phyloP scores from a whole-genome alignment of 1,140 invertebrate species.

The Dreissena polymorpha region DNA sequence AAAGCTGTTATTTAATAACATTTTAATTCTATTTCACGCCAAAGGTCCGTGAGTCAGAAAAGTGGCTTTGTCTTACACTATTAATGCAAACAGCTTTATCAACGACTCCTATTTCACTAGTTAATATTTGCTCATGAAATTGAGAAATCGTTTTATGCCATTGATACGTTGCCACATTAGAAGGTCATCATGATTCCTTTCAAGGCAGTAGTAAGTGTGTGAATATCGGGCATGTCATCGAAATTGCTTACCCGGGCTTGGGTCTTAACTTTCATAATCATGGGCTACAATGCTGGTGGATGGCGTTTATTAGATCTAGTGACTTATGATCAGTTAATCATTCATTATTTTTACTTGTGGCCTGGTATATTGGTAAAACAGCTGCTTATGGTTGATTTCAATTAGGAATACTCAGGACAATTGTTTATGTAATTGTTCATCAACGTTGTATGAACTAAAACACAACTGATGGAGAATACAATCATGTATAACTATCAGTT shows the following conservation, averaged over 20 bases:
- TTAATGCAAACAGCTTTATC: not conserved
- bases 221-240: conserved; percentile 18
- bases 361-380: no score
- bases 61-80: not conserved
- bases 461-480: no score
- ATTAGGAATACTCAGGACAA: no score
- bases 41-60: not conserved
- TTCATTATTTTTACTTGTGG: no score
- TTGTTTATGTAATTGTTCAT: no score
- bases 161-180: conserved; percentile 9
- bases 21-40: not conserved
- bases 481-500: no score
- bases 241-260: conserved; percentile 21
- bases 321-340: no score
- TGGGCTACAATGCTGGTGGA: no score
- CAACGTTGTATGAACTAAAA: no score
- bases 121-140: conserved; percentile 12
- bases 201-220: not conserved
- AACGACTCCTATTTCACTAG: conserved; percentile 17
- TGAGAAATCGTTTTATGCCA: conserved; percentile 24
- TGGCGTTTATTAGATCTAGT: no score
- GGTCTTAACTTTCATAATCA: no score
- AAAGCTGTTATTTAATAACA: not conserved
- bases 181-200: conserved; percentile 12
- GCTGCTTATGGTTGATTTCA: no score